phyloP scores from a whole-genome alignment of 37 sponge, comb jelly and placozoan genomes.

The Crambe crambe region DNA sequence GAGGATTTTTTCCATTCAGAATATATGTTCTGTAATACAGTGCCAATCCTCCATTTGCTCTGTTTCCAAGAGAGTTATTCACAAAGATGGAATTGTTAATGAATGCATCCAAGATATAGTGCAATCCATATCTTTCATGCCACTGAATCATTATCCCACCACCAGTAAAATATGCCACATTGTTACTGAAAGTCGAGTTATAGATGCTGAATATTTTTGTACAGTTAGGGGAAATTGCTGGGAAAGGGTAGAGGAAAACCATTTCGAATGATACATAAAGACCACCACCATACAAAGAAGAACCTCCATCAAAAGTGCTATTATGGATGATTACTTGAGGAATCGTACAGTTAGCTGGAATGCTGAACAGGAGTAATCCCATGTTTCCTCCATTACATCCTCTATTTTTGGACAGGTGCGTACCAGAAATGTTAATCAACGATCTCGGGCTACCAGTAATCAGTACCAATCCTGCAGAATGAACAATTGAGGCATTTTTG shows the following conservation, averaged over 20 bases:
- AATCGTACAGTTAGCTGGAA: background rate
- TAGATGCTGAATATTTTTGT: background rate
- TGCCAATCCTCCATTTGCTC: background rate
- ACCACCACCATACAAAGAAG: background rate
- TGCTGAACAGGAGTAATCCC: background rate
- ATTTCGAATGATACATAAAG: background rate
- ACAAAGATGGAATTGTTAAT: background rate
- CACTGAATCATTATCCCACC: constrained; percentile 29
- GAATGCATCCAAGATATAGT: background rate
- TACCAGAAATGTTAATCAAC: background rate
- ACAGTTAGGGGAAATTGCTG: too few species aligned
- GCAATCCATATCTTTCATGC: background rate
- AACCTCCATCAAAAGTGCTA: background rate
- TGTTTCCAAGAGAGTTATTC: background rate
- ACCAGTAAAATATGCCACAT: constrained; percentile 6
- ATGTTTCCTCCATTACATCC: constrained; percentile 8
- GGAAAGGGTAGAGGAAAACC: background rate
- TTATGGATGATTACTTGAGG: background rate
- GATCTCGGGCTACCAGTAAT: background rate
- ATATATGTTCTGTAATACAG: background rate
- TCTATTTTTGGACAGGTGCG: background rate
- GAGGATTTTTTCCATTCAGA: background rate
- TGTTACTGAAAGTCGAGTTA: background rate
- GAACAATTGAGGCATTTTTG: too few species aligned
- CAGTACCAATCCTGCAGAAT: background rate